phyloP scores from a whole-genome alignment of 1,140 invertebrate genomes.

The Pachyrhynchus sulphureomaculatus region DNA sequence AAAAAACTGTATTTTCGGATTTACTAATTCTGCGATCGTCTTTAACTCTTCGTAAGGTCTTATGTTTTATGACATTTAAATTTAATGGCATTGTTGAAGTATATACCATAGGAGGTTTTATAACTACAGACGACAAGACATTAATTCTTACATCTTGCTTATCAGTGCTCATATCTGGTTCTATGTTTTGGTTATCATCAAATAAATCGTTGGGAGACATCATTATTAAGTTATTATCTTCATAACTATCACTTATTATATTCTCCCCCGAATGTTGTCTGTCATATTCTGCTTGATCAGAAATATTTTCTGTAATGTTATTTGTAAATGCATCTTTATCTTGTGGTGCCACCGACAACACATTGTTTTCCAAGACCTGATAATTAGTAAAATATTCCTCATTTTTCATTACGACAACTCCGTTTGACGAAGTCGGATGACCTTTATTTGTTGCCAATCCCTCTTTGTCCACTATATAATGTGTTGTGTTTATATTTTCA shows the following conservation, averaged over 20 bases:
- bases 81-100: neutral
- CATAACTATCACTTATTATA: neutral
- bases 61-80: neutral
- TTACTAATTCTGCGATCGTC: neutral
- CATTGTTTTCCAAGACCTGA: conserved; percentile 7
- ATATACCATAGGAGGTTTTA: conserved; percentile 6
- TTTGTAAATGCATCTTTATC: neutral
- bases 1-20: neutral
- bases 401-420: neutral
- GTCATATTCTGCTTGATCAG: neutral
- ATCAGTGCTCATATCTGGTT: no score
- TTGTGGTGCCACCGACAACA: neutral
- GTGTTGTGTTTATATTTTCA: no score
- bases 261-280: neutral
- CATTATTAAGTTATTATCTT: conserved; percentile 2
- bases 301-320: neutral
- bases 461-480: no score
- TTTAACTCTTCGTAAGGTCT: neutral
- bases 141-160: neutral
- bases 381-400: conserved; percentile 3
- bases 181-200: neutral
- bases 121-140: conserved; percentile 7
- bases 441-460: no score
- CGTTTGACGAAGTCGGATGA: no score
- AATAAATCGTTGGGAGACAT: conserved; percentile 8